These are phyloP conservation scores for Branchellion lobata DNA, from an alignment of 2,888 invertebrate genomes.

Conservation along the genomic window DNA sequence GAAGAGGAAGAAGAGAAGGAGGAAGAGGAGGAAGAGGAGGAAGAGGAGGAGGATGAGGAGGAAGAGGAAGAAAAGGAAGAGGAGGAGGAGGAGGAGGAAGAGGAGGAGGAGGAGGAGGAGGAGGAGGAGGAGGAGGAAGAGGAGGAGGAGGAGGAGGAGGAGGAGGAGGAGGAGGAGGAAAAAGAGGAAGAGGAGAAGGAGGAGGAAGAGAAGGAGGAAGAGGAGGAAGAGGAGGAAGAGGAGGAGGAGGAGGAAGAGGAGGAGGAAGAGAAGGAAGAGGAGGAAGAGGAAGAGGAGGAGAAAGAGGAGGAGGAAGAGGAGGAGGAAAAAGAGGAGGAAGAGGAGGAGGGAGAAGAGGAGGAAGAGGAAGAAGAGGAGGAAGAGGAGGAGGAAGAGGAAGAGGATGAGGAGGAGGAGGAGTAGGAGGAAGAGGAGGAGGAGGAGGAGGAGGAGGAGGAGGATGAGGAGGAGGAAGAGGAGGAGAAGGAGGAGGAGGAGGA, in stretches of 20 bases:
- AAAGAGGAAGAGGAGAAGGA: background rate
- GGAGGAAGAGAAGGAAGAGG: background rate
- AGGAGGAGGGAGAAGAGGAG: background rate
- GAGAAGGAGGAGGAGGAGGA: background rate
- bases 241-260: background rate
- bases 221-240: background rate
- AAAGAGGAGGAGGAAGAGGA: background rate
- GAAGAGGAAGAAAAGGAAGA: background rate
- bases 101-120: background rate
- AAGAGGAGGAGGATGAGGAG: too few relatives aligned
- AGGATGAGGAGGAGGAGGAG: too few relatives aligned
- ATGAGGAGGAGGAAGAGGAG: too few relatives aligned
- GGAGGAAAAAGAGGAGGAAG: background rate
- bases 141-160: background rate
- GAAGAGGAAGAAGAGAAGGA: background rate
- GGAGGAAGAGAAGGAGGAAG: background rate
- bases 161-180: background rate
- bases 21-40: background rate
- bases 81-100: constrained; percentile 12
- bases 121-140: background rate
- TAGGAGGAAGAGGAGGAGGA: too few relatives aligned
- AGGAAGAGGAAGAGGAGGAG: background rate
- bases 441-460: too few relatives aligned
- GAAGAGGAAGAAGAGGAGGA: background rate
- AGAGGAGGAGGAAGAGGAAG: background rate